Base-by-base conservation (phyloP, 2,113 vertebrate genomes). In the Urocitellus parryii region DNA sequence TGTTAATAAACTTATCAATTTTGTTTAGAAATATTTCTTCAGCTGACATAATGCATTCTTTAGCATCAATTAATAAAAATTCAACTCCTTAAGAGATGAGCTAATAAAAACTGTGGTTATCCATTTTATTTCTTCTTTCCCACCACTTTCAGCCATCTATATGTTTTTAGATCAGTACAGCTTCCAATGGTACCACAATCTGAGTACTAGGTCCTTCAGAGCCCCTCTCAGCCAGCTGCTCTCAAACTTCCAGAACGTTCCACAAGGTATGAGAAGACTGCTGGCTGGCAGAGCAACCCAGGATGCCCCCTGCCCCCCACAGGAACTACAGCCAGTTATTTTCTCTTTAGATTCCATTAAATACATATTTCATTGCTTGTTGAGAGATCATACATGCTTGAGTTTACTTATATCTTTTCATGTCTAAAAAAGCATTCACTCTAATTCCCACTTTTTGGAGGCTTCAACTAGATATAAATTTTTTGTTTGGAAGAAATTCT, bases 51-150 rank as follows among this genome's bases (percentile, higher is more conserved):
- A 98, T 96, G 37, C 99, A 97, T 65, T 99, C 98, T 79, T 99
- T 98, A 82, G 96, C 92, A n/a, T 99, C 98, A 73, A 99, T 98
- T 96, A 99, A 95, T 91, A 99, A 97, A 98, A 99, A 99, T 25
- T 99, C 99, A 95, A 98, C 98, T 48, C 99, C 99, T 99, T 45
- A 45, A 45, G 45, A 45, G 45, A 45, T 45, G 45, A 45, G 45
- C 45, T 45, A 45, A 45, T 45, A 45, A 9, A 45, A 45, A 45
- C 45, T 45, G 45, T 45, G 45, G 45, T 45, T 45, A 0, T 45
- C 45, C 45, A 45, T 45, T 45, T 45, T 45, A 45, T 45, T 45
- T 45, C 45, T 45, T 45, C 45, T 45, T 45, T 45, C 45, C 45
- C 45, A 9, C 45, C 45, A 45, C 45, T 45, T 45, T 45, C 45